Percentiles rank a stretch among this genome's conserved stretches.
phyloP scores from a whole-genome alignment of 2,113 vertebrate genomes.

The Gadus macrocephalus region DNA sequence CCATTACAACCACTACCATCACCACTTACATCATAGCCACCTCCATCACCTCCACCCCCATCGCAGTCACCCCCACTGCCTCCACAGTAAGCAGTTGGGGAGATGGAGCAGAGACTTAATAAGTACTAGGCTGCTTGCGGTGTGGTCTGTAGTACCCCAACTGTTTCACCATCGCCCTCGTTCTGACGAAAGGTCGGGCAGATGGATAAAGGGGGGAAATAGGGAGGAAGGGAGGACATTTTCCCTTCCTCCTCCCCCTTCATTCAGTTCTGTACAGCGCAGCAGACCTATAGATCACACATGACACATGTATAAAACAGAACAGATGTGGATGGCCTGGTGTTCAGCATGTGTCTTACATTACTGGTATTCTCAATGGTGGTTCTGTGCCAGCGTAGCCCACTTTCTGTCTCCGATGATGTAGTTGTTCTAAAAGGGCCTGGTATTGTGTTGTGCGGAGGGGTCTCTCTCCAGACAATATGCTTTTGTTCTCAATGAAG shows the following conservation, averaged over 20 bases:
- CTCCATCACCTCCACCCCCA: too few species aligned
- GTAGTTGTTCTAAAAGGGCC: slow-evolving; percentile 39
- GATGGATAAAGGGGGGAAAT: too few species aligned
- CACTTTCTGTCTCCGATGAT: slow-evolving; percentile 35
- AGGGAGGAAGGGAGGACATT: neutral
- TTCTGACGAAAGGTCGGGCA: too few species aligned
- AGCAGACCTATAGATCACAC: slow-evolving; percentile 11
- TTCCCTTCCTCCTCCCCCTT: neutral
- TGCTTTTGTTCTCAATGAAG: slow-evolving; percentile 28
- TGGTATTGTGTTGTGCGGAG: slow-evolving; percentile 40
- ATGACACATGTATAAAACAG: slow-evolving; percentile 46
- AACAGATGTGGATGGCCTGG: slow-evolving; percentile 46
- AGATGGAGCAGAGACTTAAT: too few species aligned
- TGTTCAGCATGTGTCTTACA: slow-evolving; percentile 34
- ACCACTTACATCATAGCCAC: too few species aligned
- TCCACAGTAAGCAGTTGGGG: too few species aligned
- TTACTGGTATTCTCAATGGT: slow-evolving; percentile 34
- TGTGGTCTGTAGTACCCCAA: too few species aligned
- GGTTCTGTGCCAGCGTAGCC: slow-evolving; percentile 40
- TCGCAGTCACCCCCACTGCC: too few species aligned
- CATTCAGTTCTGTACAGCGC: slow-evolving; percentile 7
- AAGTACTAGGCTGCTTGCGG: too few species aligned
- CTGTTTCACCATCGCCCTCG: too few species aligned
- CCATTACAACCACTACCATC: too few species aligned
- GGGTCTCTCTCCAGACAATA: slow-evolving; percentile 29